Conservation (phyloP, 1,140 invertebrate species). For the Drosophila saltans region DNA sequence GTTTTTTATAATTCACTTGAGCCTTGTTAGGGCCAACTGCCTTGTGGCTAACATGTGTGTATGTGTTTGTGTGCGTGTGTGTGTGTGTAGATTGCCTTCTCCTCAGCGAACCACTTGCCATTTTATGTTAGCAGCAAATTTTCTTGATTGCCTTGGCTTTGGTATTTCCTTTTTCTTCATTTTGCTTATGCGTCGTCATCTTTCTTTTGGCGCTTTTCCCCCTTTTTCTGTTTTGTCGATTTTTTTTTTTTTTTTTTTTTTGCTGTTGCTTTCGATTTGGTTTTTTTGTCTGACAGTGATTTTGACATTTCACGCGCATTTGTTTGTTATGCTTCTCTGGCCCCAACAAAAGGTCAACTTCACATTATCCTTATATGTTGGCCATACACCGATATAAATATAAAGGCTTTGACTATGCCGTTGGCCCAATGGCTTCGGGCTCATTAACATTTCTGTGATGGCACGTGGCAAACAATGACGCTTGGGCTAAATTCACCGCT, state of each 20-base stretch:
- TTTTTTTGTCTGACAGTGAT: conserved; percentile 59
- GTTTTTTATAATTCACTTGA: conserved; percentile 54
- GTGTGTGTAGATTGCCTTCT: not conserved
- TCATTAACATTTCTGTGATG: conserved; percentile 54
- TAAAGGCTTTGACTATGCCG: conserved; percentile 35
- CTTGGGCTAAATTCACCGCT: conserved; percentile 50
- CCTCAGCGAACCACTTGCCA: conserved; percentile 38
- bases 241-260: not conserved
- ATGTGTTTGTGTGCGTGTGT: conserved; percentile 32
- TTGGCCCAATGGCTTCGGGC: conserved; percentile 39
- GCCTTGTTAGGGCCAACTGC: conserved; percentile 43
- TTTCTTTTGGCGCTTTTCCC: conserved; percentile 50
- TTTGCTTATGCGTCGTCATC: conserved; percentile 70
- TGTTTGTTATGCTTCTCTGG: conserved; percentile 65
- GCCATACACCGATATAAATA: conserved; percentile 47
- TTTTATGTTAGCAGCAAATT: conserved; percentile 64
- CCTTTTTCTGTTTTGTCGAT: conserved; percentile 21
- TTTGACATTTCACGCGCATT: conserved; percentile 79
- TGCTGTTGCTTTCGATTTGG: conserved; percentile 9
- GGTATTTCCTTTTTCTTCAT: conserved; percentile 48
- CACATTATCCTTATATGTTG: conserved; percentile 41
- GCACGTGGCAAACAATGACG: conserved; percentile 60
- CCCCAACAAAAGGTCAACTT: conserved; percentile 64
- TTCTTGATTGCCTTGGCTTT: conserved; percentile 74
- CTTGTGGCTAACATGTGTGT: conserved; percentile 31